Evolutionary conservation across 2,888 invertebrate species (phyloP).

Genomic region (Gari tellinella): DNA sequence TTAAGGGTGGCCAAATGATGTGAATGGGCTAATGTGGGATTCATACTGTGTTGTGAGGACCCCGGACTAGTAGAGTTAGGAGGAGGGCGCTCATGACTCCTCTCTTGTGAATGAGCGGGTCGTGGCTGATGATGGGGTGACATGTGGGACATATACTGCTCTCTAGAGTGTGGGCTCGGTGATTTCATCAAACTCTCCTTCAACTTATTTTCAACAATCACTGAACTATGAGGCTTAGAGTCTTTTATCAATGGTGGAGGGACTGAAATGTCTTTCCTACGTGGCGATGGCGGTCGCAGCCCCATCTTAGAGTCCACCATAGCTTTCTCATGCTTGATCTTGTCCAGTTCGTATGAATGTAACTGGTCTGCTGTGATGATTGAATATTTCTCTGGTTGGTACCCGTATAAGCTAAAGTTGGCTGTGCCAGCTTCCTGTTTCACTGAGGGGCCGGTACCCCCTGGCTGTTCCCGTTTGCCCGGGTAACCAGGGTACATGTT

Average conservation of each 20-base stretch:
- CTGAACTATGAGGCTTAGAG: constrained; percentile 73
- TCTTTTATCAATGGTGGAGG: constrained; percentile 78
- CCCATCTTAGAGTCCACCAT: constrained; percentile 58
- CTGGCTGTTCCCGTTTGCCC: constrained; percentile 35
- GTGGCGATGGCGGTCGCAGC: constrained; percentile 56
- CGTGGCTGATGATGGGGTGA: constrained; percentile 75
- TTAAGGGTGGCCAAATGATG: constrained; percentile 69
- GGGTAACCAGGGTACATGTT: constrained; percentile 25
- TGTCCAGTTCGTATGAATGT: constrained; percentile 75
- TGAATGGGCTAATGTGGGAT: constrained; percentile 62
- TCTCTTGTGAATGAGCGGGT: constrained; percentile 77
- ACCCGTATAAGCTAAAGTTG: constrained; percentile 84
- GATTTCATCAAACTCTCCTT: constrained; percentile 61
- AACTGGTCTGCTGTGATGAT: constrained; percentile 83
- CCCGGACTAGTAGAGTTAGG: constrained; percentile 67
- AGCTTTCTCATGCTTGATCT: constrained; percentile 69
- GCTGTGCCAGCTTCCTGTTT: constrained; percentile 58
- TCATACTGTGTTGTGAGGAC: constrained; percentile 66
- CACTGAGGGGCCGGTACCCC: constrained; percentile 8
- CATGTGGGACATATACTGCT: constrained; percentile 60
- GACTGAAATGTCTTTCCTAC: constrained; percentile 61
- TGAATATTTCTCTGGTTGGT: constrained; percentile 82
- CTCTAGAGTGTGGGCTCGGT: constrained; percentile 63
- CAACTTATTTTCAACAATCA: constrained; percentile 80
- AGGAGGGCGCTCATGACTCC: constrained; percentile 57